Evolutionary conservation across 2,113 vertebrate species (phyloP), one percentile per base, ranked within the genome.

Genomic region (Cairina moschata): DNA sequence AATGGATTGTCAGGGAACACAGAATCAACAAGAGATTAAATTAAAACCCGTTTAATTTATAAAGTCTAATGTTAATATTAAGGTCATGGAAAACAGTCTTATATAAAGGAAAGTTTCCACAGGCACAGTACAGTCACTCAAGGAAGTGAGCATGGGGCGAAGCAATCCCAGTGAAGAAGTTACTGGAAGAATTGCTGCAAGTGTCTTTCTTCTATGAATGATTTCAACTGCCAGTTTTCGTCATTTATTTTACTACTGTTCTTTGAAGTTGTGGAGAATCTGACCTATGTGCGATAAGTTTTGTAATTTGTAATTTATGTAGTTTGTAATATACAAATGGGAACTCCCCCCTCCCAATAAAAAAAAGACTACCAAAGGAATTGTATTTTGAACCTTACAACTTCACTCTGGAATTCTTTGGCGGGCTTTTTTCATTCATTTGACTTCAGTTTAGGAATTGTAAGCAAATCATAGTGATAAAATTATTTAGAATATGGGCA

Each of bases 361-460:
- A 46, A 60, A 60, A 80, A 23, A 88, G 23, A 1, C 0, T 11
- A 34, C 14, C 23, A 21, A 83, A 78, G 0, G 3, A 67, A 62
- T 6, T 78, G 31, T 0, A 1, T 15, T 86, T 78, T 40, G 18
- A 73, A 32, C 46, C 3, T 74, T 83, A 11, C 34, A 20, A 46
- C 20, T 83, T 91, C 28, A n/a, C 28, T 83, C 25, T 80, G 25
- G 13, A 67, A 52, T n/a, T 74, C 21, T 67, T 58, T 34, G 26
- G 28, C 28, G 5, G 20, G 3, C 2, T 65, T 50, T 55, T 60
- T 55, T 26, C 0, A 48, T 59, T 69, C 1, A 1, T 56, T 83
- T 66, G 5, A 8, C 23, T 82, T 84, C 12, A 28, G 62, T 82
- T 93, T 69, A 69, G 56, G 8, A 32, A 48, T 21, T 48, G 31